Conservation (phyloP, 2,797 vertebrate species). For the Spea hammondii region DNA sequence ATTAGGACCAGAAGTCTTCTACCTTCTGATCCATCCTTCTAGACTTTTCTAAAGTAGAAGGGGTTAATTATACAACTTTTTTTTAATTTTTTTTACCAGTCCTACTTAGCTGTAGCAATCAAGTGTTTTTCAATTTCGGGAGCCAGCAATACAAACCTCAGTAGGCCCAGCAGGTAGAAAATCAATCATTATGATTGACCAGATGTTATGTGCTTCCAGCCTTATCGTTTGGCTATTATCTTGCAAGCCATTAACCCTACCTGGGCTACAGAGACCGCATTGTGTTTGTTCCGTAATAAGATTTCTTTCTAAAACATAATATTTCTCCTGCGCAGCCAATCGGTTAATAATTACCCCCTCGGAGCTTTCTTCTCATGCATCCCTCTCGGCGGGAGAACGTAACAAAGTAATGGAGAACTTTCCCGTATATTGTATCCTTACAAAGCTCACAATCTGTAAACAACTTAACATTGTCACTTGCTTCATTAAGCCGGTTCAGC, state of each 20-base stretch:
- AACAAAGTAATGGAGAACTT: not conserved
- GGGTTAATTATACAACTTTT: conserved; percentile 24
- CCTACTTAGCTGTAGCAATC: conserved; percentile 4
- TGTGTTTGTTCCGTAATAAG: not conserved
- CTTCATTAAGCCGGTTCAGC: conserved; percentile 29
- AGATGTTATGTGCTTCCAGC: conserved; percentile 27
- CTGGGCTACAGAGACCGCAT: not conserved
- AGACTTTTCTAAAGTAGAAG: not conserved
- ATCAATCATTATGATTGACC: conserved; percentile 32
- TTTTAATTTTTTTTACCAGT: not conserved
- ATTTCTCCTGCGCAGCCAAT: not conserved
- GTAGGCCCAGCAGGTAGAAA: conserved; percentile 25
- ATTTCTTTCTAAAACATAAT: not conserved
- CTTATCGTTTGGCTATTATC: conserved; percentile 17
- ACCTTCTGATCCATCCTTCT: too few species aligned
- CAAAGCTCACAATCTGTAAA: conserved; percentile 15
- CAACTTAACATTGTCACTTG: conserved; percentile 25
- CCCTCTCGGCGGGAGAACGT: not conserved
- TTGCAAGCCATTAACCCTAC: conserved; percentile 8
- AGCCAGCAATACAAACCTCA: conserved; percentile 24
- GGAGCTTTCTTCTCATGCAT: not conserved
- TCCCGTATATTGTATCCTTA: not conserved
- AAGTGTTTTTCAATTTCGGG: conserved; percentile 35
- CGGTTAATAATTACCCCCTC: not conserved
- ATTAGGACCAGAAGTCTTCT: too few species aligned